A percentile compares a stretch with the other conserved stretches of the same genome.
These are phyloP conservation scores for Scaptomyza parva DNA, from an alignment of 2,888 invertebrate genomes.

Conservation along the genomic window DNA sequence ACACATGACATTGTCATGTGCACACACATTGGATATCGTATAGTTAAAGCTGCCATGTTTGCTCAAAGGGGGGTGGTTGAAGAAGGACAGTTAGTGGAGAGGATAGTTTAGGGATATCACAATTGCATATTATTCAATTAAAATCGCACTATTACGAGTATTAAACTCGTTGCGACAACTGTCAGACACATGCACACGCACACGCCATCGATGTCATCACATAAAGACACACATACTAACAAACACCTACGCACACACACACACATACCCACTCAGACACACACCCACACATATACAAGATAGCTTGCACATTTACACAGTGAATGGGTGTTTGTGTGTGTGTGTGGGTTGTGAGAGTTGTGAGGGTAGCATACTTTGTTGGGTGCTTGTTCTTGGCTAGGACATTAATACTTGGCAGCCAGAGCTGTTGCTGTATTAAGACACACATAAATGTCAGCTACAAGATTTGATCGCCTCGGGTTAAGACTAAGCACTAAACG, in stretches of 20 bases:
- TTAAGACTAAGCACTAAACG: constrained; percentile 64
- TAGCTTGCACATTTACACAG: constrained; percentile 35
- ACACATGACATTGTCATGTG: constrained; percentile 49
- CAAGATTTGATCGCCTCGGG: constrained; percentile 73
- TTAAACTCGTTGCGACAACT: constrained; percentile 70
- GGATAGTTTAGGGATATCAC: constrained; percentile 16
- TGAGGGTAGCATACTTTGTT: neutral
- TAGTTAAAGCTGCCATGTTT: constrained; percentile 14
- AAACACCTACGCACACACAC: constrained; percentile 11
- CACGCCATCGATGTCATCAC: constrained; percentile 51
- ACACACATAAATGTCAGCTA: constrained; percentile 76
- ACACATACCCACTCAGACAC: constrained; percentile 12
- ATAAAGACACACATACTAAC: constrained; percentile 13
- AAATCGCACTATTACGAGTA: constrained; percentile 72
- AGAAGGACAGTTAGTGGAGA: neutral
- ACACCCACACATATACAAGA: constrained; percentile 16
- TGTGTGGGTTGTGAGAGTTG: neutral
- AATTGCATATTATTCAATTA: constrained; percentile 78
- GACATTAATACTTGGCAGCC: constrained; percentile 57
- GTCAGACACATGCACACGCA: constrained; percentile 67
- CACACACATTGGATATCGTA: constrained; percentile 41
- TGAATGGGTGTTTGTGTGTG: constrained; percentile 2
- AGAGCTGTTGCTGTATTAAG: constrained; percentile 40
- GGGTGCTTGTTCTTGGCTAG: constrained; percentile 32
- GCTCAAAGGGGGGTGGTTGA: too few species aligned